Evolutionary conservation across 2,113 vertebrate species (phyloP).

Genomic region (Vulpes lagopus): DNA sequence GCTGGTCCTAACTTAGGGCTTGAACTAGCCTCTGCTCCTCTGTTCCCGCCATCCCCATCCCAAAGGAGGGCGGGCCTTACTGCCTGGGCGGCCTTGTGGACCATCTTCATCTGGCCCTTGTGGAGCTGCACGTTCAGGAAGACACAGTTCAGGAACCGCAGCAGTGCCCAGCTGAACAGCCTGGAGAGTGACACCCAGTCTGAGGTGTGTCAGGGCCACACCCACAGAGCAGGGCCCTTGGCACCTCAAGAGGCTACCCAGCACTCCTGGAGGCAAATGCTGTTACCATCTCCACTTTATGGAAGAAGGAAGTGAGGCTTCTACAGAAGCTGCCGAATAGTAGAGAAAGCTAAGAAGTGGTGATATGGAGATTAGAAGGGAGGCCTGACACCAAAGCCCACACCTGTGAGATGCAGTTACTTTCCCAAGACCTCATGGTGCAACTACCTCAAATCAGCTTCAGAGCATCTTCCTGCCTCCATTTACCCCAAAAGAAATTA

Average conservation of each 20-base stretch:
- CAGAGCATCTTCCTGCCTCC: background rate
- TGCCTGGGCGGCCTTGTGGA: conserved; percentile 77
- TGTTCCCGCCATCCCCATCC: background rate
- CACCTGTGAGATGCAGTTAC: background rate
- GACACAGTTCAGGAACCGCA: conserved; percentile 83
- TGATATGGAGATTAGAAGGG: background rate
- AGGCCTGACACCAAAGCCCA: background rate
- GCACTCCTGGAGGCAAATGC: background rate
- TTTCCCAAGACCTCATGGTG: background rate
- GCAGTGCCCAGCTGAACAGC: conserved; percentile 85
- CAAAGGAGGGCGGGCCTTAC: conserved; percentile 61
- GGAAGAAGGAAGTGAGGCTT: conserved; percentile 3
- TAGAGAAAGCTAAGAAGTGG: background rate
- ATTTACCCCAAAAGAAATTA: background rate
- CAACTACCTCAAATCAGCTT: background rate
- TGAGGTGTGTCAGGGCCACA: background rate
- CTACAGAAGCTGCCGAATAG: background rate
- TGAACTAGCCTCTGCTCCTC: background rate
- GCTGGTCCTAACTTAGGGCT: background rate
- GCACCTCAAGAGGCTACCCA: background rate
- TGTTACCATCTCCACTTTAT: background rate
- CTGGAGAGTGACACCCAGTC: conserved; percentile 68
- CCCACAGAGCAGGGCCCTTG: background rate
- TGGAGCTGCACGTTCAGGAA: conserved; percentile 86
- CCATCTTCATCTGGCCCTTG: conserved; percentile 88